Evolutionary conservation across 2,797 vertebrate genomes (phyloP).

Genomic region (Anguilla marmorata): DNA sequence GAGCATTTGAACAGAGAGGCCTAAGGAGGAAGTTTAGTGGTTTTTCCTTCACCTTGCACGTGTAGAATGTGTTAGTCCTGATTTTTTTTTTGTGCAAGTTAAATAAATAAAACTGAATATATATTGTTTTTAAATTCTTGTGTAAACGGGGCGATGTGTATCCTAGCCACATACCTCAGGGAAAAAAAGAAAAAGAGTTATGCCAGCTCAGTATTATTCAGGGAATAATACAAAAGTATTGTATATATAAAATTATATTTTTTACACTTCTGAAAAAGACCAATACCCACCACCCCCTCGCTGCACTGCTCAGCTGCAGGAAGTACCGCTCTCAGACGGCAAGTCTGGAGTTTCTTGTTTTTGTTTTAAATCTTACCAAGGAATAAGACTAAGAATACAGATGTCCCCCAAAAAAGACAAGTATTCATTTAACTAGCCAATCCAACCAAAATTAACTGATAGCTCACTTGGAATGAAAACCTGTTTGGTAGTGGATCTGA

Average conservation of each 20-base stretch:
- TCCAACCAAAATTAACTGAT: too few species aligned
- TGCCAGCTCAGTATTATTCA: neutral
- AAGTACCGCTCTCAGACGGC: neutral
- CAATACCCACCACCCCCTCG: neutral
- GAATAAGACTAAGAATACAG: too few species aligned
- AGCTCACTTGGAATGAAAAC: too few species aligned
- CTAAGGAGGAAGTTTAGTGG: neutral
- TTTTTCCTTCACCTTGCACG: neutral
- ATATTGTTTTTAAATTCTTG: neutral
- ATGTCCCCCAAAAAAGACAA: too few species aligned
- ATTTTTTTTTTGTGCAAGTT: neutral
- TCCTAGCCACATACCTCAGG: neutral
- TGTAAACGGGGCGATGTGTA: neutral
- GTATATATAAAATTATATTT: neutral
- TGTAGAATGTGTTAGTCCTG: neutral
- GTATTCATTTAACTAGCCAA: too few species aligned
- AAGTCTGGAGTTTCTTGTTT: too few species aligned
- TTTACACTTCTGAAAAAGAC: neutral
- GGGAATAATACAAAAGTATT: neutral
- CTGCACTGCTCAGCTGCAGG: neutral
- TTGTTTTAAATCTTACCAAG: too few species aligned
- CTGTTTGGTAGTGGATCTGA: too few species aligned
- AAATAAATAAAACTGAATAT: neutral
- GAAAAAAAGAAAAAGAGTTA: neutral
- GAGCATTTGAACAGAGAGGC: neutral